phyloP scores from a whole-genome alignment of 2,888 invertebrate genomes.

The Heliconius ismenius region DNA sequence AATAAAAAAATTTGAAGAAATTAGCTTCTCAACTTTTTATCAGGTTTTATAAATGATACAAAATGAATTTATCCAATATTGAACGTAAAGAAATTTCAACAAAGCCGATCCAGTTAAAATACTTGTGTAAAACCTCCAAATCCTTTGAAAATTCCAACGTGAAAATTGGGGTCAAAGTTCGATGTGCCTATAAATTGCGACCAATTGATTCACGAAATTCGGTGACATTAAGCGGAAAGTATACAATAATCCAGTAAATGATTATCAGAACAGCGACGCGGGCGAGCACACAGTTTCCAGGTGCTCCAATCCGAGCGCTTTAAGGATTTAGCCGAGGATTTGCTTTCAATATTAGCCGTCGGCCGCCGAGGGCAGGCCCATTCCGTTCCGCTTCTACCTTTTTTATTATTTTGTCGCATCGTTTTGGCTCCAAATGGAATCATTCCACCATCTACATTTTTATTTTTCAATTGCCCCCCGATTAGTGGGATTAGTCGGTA shows the following conservation, averaged over 20 bases:
- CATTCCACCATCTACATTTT: conserved; percentile 82
- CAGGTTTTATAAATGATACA: conserved; percentile 24
- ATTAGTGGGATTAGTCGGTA: conserved; percentile 81
- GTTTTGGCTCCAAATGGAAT: conserved; percentile 82
- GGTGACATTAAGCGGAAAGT: conserved; percentile 75
- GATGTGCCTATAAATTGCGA: conserved; percentile 50
- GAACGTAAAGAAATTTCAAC: conserved; percentile 36
- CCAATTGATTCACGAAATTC: conserved; percentile 68
- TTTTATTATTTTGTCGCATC: conserved; percentile 83
- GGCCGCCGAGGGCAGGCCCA: conserved; percentile 70
- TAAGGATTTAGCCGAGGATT: conserved; percentile 82
- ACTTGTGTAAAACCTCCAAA: conserved; percentile 48
- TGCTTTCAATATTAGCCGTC: conserved; percentile 82
- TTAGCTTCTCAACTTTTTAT: not conserved
- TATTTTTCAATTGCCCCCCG: conserved; percentile 82
- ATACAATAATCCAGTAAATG: conserved; percentile 78
- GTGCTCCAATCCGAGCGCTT: conserved; percentile 79
- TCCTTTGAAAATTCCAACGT: conserved; percentile 55
- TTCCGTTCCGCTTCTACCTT: conserved; percentile 73
- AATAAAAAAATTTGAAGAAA: not conserved
- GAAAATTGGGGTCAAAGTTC: conserved; percentile 53
- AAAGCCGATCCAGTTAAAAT: conserved; percentile 44
- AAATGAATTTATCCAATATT: conserved; percentile 33
- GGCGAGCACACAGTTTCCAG: conserved; percentile 77
- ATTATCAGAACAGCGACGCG: conserved; percentile 67